Conservation (phyloP, 2,888 invertebrate genomes). For the Entomobrya multifasciata region DNA sequence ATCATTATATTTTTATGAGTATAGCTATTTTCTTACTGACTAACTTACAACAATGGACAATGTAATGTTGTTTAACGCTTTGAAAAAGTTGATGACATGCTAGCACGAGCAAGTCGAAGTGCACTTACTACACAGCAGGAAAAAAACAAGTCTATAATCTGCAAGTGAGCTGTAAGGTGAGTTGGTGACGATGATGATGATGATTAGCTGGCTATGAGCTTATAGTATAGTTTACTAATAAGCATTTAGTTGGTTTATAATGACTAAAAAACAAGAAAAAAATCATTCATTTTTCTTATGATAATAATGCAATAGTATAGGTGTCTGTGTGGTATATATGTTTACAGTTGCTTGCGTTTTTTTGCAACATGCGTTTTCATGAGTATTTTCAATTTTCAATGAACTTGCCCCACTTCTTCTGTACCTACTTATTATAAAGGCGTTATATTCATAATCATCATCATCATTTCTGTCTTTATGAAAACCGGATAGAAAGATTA, state of each 20-base stretch:
- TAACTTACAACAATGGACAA: no score
- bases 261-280: conserved; percentile 19
- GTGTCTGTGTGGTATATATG: background rate
- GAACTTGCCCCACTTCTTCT: conserved; percentile 67
- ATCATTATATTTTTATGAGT: conserved; percentile 2
- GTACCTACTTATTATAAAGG: background rate
- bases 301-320: background rate
- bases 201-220: no score
- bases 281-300: background rate
- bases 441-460: background rate
- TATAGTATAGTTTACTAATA: background rate
- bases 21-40: no score
- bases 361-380: background rate
- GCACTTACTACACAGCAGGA: no score
- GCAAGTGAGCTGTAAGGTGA: background rate
- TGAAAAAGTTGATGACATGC: conserved; percentile 20
- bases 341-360: background rate
- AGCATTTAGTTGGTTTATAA: background rate
- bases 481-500: conserved; percentile 56
- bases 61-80: background rate
- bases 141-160: background rate
- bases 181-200: no score
- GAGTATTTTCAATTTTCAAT: background rate
- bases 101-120: conserved; percentile 8
- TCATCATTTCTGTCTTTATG: background rate